Evolutionary conservation across 2,113 vertebrate genomes (phyloP), one percentile per base, ranked within the genome.

Genomic region (Hippoglossus stenolepis): DNA sequence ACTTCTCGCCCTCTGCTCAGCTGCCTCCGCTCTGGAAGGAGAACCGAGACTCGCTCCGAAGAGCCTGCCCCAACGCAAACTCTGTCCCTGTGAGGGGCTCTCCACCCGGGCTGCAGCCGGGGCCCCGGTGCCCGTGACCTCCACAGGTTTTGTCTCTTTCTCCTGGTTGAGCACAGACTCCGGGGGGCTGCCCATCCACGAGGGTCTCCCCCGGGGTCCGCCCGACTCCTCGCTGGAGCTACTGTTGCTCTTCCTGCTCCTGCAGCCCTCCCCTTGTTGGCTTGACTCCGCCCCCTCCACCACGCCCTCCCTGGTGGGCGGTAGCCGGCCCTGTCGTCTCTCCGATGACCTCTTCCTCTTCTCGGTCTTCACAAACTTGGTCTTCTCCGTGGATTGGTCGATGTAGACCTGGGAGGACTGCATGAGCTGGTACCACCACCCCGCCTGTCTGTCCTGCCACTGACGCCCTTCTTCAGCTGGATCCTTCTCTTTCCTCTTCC

Each of bases 401-500:
- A 99, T 98, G 90, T 99, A 99, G 75, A 99, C 96, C 92, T 99
- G 98, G 51, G 98, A 99, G 83, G 96, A 98, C 92, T 98, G 97
- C 98, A 98, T 99, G 53, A 99, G 96, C 91, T 99, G 98, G 91
- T 96, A 97, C 98, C 98, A 99, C 98, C 98, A 99, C 20, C 97
- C 96, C 0, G 96, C 95, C 90, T 99, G 96, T 51, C 94, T 79
- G 87, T 95, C 78, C 86, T 94, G 78, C 69, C 21, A 91, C 94
- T 75, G 91, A 38, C 0, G 31, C 4, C 38, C 90, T 85, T 88
- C 86, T 0, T 92, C 78, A 0, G 71, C 79, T 38, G 65, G 69
- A 63, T 60, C 85, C 80, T 66, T 75, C 79, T 78, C 8, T 54
- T 65, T 90, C 1, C 70, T 88, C 76, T 70, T 90, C 79, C 65